Conservation (phyloP, 2,113 vertebrate genomes). For the Bolborhynchus lineola region DNA sequence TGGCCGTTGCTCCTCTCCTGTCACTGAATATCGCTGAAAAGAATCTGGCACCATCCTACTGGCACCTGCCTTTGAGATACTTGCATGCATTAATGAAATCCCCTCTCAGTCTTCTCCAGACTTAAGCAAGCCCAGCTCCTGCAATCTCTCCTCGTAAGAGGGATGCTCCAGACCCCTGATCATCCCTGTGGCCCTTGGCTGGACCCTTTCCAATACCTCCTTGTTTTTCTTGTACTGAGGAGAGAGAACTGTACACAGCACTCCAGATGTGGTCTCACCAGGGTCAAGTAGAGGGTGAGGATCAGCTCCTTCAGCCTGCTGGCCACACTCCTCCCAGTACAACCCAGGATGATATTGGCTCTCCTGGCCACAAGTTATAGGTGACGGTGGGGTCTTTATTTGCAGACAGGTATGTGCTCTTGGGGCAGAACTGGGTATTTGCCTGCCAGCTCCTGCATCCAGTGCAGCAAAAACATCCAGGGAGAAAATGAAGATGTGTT, state of each 20-base stretch:
- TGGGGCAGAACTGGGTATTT: not conserved
- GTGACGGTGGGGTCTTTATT: not conserved
- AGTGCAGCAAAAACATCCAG: not conserved
- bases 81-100: not conserved
- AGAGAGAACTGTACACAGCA: not conserved
- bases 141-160: not conserved
- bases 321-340: not conserved
- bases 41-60: not conserved
- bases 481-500: not conserved
- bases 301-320: not conserved
- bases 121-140: not conserved
- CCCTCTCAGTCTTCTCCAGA: not conserved
- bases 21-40: not conserved
- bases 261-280: not conserved
- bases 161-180: not conserved
- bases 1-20: not conserved
- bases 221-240: not conserved
- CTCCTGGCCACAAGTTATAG: not conserved
- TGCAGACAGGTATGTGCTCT: not conserved
- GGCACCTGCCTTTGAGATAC: not conserved
- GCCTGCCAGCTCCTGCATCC: not conserved
- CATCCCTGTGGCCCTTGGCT: not conserved
- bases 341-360: not conserved
- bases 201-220: not conserved
- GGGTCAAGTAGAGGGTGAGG: not conserved